A percentile compares a stretch with the other conserved stretches of the same genome.
Conservation (phyloP, 2,888 invertebrate species). For the Meandrusa payeni region DNA sequence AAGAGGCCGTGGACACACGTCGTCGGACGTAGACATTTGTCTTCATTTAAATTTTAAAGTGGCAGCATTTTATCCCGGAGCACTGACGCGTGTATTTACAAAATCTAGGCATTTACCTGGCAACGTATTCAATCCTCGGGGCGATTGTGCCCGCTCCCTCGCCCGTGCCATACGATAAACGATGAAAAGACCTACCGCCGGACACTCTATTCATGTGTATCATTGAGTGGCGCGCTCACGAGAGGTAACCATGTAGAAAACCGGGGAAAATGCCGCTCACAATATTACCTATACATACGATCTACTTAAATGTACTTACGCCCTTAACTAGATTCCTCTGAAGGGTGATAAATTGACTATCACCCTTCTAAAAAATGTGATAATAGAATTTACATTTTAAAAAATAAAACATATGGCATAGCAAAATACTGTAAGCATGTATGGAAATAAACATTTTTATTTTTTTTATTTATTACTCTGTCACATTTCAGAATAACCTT, state of each 20-base stretch:
- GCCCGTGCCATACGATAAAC: slow-evolving; percentile 56
- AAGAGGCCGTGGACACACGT: slow-evolving; percentile 20
- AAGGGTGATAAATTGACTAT: neutral
- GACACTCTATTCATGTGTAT: slow-evolving; percentile 72
- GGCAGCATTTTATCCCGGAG: slow-evolving; percentile 26
- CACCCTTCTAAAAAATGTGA: too few relatives aligned
- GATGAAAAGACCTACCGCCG: slow-evolving; percentile 62
- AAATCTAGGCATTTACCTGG: slow-evolving; percentile 47
- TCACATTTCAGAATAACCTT: too few relatives aligned
- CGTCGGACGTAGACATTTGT: slow-evolving; percentile 35
- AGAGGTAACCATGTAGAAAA: slow-evolving; percentile 57
- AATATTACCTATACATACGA: neutral
- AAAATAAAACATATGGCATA: too few relatives aligned
- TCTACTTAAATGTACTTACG: neutral
- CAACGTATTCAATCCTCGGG: slow-evolving; percentile 38
- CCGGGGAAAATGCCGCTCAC: slow-evolving; percentile 33
- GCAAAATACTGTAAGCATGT: too few relatives aligned
- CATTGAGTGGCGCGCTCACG: slow-evolving; percentile 48
- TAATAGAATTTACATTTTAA: too few relatives aligned
- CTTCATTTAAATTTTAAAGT: slow-evolving; percentile 43
- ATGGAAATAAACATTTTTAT: too few relatives aligned
- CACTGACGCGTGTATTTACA: slow-evolving; percentile 39
- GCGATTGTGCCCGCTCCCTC: slow-evolving; percentile 57
- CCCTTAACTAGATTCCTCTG: neutral
- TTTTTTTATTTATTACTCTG: too few relatives aligned